Evolutionary conservation across 2,797 vertebrate species (phyloP).

Genomic region (Ciconia nigra): DNA sequence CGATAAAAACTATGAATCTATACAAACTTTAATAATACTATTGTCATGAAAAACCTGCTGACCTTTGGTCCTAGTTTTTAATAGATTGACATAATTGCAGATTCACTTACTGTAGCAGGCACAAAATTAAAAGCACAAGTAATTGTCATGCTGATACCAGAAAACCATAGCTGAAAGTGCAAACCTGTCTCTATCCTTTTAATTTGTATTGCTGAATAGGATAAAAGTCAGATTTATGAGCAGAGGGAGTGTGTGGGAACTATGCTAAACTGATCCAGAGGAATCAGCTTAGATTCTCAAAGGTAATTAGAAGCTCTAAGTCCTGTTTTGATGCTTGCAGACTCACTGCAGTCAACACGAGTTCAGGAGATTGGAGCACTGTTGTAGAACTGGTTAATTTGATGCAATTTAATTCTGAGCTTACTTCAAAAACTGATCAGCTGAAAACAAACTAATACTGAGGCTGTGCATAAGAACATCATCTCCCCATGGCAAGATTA

Average conservation of each 20-base stretch:
- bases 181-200: background rate
- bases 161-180: background rate
- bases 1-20: background rate
- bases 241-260: background rate
- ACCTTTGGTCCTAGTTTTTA: background rate
- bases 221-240: background rate
- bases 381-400: constrained; percentile 23
- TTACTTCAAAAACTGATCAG: constrained; percentile 13
- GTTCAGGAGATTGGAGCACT: background rate
- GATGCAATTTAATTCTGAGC: background rate
- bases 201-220: background rate
- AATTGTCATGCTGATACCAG: background rate
- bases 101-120: background rate
- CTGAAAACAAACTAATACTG: background rate
- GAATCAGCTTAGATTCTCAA: background rate
- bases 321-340: background rate
- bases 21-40: background rate
- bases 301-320: background rate
- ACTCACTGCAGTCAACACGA: background rate
- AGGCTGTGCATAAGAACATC: background rate
- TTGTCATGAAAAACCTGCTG: background rate
- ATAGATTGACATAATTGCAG: background rate
- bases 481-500: background rate
- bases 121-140: background rate
- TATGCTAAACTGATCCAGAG: background rate